These are phyloP conservation scores for Sericinus montela DNA, from an alignment of 2,888 invertebrate genomes.

Conservation along the genomic window DNA sequence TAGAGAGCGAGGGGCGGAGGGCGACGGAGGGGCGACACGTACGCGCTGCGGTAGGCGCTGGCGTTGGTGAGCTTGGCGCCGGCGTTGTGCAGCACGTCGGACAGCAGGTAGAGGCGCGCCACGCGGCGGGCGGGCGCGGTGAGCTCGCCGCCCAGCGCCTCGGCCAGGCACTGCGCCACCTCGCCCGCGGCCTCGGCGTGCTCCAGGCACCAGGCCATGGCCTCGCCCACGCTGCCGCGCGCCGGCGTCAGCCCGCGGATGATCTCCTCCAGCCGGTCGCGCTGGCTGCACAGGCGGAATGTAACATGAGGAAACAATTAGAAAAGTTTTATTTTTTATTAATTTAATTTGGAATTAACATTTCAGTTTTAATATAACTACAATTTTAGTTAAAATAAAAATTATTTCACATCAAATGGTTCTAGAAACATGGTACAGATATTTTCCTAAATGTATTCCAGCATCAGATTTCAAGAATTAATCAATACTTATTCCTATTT, in stretches of 20 bases:
- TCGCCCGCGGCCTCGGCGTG: constrained; percentile 99
- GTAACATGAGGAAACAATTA: no score
- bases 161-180: constrained; percentile 93
- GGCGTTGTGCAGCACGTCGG: constrained; percentile 98
- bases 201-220: constrained; percentile 99
- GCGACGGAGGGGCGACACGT: no score
- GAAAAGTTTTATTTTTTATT: no score
- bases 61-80: constrained; percentile 97
- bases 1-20: constrained; percentile 79
- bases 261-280: constrained; percentile 95
- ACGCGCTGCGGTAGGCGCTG: constrained; percentile 93
- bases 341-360: no score
- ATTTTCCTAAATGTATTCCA: no score
- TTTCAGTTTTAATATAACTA: no score
- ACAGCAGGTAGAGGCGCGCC: constrained; percentile 95
- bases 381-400: no score
- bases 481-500: no score
- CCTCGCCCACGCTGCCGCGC: constrained; percentile 90
- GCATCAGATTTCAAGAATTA: no score
- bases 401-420: no score
- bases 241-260: constrained; percentile 91
- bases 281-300: no score
- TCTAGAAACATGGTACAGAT: no score
- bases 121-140: constrained; percentile 93
- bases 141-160: constrained; percentile 87